Base-by-base conservation (phyloP, 2,113 vertebrate species). In the Stegostoma tigrinum region DNA sequence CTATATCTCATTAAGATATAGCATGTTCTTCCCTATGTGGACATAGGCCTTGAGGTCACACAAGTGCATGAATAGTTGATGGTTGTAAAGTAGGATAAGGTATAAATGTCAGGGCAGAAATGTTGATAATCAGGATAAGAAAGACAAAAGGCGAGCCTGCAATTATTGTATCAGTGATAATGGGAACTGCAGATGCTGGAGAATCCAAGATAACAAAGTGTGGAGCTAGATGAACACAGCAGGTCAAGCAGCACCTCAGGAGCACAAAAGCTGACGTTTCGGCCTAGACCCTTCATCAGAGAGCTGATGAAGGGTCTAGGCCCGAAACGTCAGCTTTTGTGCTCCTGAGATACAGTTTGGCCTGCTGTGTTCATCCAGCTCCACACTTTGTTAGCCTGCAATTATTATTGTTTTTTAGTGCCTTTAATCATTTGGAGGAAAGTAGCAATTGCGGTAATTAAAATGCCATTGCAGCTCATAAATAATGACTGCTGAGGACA, bases 1-100 rank as follows among this genome's bases (percentile, higher is more conserved):
- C n/a, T n/a, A n/a, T n/a, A n/a, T n/a, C n/a, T 97, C 96, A 97
- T 96, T 96, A 96, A 95, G 72, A 96, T 96, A 95, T 94, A 95
- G 19, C 0, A 0, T 96, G 86, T 96, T 86, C 95, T 97, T 97
- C 96, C 96, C 96, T 94, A 93, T 83, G 34, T 96, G 96, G 87
- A 96, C 52, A 97, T 10, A 0, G 95, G 96, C 95, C 89, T 96
- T 96, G 86, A 97, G 96, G 96, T 96, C 96, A 96, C 96, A 95
- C 96, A 96, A 96, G 96, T 93, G 85, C 96, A 61, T 97, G 96
- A 96, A 96, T 95, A 93, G 64, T 96, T 95, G 10, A 3, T 0
- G 96, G 86, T 95, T 96, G 95, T 96, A 68, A 96, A 80, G 55
- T 68, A 96, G 95, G 48, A 96, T 96, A 78, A 90, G 24, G 96